Evolutionary conservation across 2,797 vertebrate genomes (phyloP).

Genomic region (Aythya fuligula): DNA sequence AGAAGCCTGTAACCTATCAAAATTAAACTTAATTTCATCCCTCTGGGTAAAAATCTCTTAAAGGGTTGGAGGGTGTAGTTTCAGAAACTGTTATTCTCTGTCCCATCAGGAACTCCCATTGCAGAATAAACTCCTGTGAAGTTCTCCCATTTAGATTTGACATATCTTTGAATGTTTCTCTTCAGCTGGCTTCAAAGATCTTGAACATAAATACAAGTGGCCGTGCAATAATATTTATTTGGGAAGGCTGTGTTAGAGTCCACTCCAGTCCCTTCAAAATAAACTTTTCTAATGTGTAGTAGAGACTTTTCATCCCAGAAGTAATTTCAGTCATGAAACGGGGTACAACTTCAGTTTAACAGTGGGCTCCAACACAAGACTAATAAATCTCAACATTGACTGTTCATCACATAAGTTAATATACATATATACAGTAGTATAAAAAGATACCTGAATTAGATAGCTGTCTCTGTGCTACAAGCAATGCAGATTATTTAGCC

Average conservation of each 20-base stretch:
- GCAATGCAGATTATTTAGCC: not conserved
- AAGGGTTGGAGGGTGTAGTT: rapidly evolving
- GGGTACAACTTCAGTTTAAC: not conserved
- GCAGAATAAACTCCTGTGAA: not conserved
- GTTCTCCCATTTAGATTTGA: not conserved
- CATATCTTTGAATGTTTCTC: not conserved
- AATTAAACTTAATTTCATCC: not conserved
- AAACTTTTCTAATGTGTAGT: not conserved
- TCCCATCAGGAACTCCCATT: not conserved
- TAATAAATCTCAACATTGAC: not conserved
- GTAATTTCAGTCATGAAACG: not conserved
- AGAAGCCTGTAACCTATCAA: not conserved
- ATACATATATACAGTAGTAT: not conserved
- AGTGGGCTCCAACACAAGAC: not conserved
- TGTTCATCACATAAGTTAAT: not conserved
- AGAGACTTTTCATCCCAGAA: not conserved
- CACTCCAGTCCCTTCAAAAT: not conserved
- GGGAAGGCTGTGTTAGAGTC: not conserved
- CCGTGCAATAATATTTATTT: not conserved
- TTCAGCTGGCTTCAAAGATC: not conserved
- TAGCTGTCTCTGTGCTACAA: not conserved
- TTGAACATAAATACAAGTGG: not conserved
- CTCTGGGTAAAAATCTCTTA: not conserved
- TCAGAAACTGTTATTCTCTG: not conserved
- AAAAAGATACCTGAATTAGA: not conserved